Evolutionary conservation across 2,113 vertebrate genomes (phyloP).

Genomic region (Upupa epops): DNA sequence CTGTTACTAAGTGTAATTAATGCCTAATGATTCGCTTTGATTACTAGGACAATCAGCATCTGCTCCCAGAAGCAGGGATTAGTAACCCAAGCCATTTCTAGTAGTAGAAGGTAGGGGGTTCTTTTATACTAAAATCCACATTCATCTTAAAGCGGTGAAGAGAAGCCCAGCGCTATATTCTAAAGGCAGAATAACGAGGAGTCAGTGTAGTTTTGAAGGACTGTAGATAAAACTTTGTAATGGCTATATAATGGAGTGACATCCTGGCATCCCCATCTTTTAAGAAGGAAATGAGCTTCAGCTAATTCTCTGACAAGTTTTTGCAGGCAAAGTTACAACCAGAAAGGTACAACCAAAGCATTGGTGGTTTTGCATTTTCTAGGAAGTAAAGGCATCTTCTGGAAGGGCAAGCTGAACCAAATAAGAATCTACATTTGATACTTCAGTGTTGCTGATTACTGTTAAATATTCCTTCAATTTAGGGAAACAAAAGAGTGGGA

Average conservation of each 20-base stretch:
- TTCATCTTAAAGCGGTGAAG: conserved; percentile 42
- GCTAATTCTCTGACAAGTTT: not conserved
- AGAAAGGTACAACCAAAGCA: not conserved
- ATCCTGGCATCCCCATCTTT: not conserved
- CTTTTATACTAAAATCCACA: conserved; percentile 67
- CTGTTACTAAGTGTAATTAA: conserved; percentile 71
- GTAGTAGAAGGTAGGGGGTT: conserved; percentile 67
- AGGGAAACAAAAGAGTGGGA: not conserved
- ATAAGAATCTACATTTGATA: not conserved
- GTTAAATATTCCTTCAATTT: not conserved
- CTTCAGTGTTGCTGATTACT: not conserved
- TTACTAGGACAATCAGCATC: conserved; percentile 80
- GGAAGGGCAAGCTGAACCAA: not conserved
- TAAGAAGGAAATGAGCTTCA: not conserved
- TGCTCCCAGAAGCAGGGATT: conserved; percentile 72
- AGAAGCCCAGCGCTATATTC: not conserved
- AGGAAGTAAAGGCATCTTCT: not conserved
- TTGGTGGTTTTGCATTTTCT: not conserved
- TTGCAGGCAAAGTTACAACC: not conserved
- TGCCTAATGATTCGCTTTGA: conserved; percentile 73
- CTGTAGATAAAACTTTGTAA: not conserved
- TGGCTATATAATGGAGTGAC: not conserved
- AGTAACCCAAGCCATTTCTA: conserved; percentile 79
- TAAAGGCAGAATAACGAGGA: not conserved
- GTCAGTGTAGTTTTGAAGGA: not conserved